Percentiles rank a stretch among this genome's conserved stretches.
Conservation (phyloP, 2,888 invertebrate species). For the Phytoseiulus persimilis region DNA sequence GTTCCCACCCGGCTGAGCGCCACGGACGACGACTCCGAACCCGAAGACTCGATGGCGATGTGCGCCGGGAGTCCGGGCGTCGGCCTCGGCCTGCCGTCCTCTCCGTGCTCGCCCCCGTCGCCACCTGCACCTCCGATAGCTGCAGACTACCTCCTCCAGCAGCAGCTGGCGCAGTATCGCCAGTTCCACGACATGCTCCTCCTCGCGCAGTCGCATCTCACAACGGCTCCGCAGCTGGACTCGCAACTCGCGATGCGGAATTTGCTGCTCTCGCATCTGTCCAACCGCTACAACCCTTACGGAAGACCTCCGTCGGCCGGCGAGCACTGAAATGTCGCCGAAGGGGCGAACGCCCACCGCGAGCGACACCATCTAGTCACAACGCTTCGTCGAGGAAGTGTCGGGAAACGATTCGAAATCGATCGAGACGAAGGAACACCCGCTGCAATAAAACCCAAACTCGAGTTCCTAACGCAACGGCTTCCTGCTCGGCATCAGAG, state of each 20-base stretch:
- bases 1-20: constrained; percentile 27
- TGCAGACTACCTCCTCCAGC: constrained; percentile 16
- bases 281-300: constrained; percentile 19
- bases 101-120: constrained; percentile 14
- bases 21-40: constrained; percentile 32
- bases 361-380: not conserved
- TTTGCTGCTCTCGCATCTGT: constrained; percentile 13
- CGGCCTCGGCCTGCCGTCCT: constrained; percentile 7
- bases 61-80: not conserved
- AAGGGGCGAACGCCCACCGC: not conserved
- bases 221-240: not conserved
- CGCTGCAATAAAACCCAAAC: not conserved
- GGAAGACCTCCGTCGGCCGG: constrained; percentile 26
- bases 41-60: constrained; percentile 31
- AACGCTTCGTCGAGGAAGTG: not conserved
- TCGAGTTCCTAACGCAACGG: not conserved
- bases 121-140: constrained; percentile 15
- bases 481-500: not conserved
- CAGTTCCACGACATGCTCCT: constrained; percentile 32
- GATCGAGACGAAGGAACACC: not conserved
- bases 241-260: constrained; percentile 28
- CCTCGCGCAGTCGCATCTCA: constrained; percentile 1
- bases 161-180: constrained; percentile 34
- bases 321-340: not conserved
- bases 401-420: not conserved